Evolutionary conservation across 2,888 invertebrate genomes (phyloP).

Genomic region (Nasonia oneida): DNA sequence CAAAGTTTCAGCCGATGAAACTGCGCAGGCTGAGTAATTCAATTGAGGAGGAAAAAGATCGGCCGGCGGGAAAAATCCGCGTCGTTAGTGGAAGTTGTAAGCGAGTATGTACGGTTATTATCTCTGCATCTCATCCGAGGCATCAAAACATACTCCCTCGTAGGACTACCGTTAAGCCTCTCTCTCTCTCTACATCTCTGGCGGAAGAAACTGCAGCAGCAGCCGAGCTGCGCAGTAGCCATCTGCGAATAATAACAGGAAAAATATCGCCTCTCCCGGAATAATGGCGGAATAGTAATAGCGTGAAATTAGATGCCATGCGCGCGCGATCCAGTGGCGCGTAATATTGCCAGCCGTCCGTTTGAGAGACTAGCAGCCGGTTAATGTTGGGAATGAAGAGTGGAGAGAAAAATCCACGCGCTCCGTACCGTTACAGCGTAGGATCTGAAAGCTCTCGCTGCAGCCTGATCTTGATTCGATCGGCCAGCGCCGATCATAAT

Average conservation of each 20-base stretch:
- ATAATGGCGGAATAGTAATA: constrained; percentile 53
- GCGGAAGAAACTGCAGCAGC: neutral
- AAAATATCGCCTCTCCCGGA: constrained; percentile 42
- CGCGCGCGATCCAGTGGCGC: constrained; percentile 28
- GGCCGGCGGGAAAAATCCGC: constrained; percentile 18
- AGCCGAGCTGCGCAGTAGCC: neutral
- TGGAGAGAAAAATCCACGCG: neutral
- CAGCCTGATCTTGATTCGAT: constrained; percentile 70
- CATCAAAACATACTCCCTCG: constrained; percentile 61
- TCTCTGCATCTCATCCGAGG: constrained; percentile 56
- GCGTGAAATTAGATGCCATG: constrained; percentile 60
- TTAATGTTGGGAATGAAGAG: constrained; percentile 4
- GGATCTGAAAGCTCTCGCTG: constrained; percentile 1
- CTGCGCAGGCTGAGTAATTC: neutral
- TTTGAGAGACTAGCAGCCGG: neutral
- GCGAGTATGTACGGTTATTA: constrained; percentile 51
- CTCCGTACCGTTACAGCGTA: constrained; percentile 44
- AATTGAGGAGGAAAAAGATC: constrained; percentile 18
- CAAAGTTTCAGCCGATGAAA: constrained; percentile 5
- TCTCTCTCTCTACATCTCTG: neutral
- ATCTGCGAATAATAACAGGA: constrained; percentile 38
- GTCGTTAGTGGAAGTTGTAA: constrained; percentile 45
- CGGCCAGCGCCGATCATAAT: constrained; percentile 72
- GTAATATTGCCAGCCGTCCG: constrained; percentile 27
- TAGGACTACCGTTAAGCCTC: constrained; percentile 58